phyloP scores from a whole-genome alignment of 2,888 invertebrate species.

The Leucoptera coffeella region DNA sequence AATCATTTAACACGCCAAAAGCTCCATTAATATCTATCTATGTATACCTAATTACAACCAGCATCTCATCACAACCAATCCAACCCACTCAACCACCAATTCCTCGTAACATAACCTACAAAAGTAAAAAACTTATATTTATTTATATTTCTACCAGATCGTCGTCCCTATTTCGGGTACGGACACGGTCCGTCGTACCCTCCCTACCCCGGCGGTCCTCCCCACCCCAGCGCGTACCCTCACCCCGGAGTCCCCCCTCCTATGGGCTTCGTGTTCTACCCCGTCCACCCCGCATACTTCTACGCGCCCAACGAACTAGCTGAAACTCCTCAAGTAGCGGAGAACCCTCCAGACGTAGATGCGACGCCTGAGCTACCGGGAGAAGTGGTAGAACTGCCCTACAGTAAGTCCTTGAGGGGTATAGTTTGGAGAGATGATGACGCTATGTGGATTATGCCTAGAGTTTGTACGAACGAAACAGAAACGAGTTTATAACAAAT shows the following conservation, averaged over 20 bases:
- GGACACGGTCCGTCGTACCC: constrained; percentile 16
- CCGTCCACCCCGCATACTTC: constrained; percentile 37
- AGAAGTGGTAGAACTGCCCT: constrained; percentile 42
- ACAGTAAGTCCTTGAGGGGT: constrained; percentile 48
- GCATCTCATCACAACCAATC: no score
- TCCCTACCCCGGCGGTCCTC: constrained; percentile 11
- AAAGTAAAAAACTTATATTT: no score
- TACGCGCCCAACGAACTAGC: constrained; percentile 21
- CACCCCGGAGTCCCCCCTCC: constrained; percentile 19
- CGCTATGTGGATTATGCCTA: no score
- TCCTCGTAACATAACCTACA: no score
- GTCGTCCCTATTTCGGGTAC: constrained; percentile 33
- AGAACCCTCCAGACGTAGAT: constrained; percentile 17
- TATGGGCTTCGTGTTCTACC: constrained; percentile 27
- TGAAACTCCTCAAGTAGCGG: constrained; percentile 13
- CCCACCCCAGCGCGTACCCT: constrained; percentile 15
- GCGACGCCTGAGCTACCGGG: constrained; percentile 33
- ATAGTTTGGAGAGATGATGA: no score
- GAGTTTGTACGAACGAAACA: no score
- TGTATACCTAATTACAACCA: no score
- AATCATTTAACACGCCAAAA: no score
- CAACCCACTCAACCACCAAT: no score
- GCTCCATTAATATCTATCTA: no score
- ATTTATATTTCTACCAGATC: no score
- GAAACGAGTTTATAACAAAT: no score